These are phyloP conservation scores for Watsonalla binaria DNA, from an alignment of 2,888 invertebrate species.

Conservation along the genomic window DNA sequence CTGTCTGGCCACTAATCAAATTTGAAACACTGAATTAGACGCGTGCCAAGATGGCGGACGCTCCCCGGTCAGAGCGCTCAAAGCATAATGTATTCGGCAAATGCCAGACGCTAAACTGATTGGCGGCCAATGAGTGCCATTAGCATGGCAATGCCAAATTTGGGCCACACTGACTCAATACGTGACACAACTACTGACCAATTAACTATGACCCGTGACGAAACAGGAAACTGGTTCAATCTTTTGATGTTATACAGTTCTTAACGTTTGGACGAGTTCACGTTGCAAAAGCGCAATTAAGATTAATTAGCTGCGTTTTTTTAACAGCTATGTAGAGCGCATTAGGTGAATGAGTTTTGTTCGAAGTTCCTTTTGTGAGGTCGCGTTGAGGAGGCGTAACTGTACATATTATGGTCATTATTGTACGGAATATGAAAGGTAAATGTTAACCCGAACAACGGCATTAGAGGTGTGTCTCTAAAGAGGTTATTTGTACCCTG, in stretches of 20 bases:
- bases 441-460: neutral
- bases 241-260: constrained; percentile 14
- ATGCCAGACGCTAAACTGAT: constrained; percentile 61
- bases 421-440: neutral
- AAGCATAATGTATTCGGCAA: constrained; percentile 48
- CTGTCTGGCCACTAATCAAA: constrained; percentile 25
- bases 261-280: constrained; percentile 18
- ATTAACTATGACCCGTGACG: constrained; percentile 22
- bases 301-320: constrained; percentile 43
- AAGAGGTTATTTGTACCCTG: neutral
- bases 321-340: constrained; percentile 17
- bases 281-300: constrained; percentile 45
- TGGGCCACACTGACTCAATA: constrained; percentile 43
- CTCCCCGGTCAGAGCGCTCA: constrained; percentile 7
- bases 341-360: constrained; percentile 13
- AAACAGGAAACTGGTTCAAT: constrained; percentile 12
- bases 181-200: constrained; percentile 37
- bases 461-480: neutral
- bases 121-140: constrained; percentile 64
- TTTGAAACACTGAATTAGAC: constrained; percentile 41
- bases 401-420: neutral
- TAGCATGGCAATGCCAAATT: constrained; percentile 58
- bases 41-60: constrained; percentile 43
- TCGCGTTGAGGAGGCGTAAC: neutral
- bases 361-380: constrained; percentile 5